A percentile compares a stretch with the other conserved stretches of the same genome.
These are phyloP conservation scores for Xyrichtys novacula DNA, from an alignment of 2,797 vertebrate genomes.

Conservation along the genomic window DNA sequence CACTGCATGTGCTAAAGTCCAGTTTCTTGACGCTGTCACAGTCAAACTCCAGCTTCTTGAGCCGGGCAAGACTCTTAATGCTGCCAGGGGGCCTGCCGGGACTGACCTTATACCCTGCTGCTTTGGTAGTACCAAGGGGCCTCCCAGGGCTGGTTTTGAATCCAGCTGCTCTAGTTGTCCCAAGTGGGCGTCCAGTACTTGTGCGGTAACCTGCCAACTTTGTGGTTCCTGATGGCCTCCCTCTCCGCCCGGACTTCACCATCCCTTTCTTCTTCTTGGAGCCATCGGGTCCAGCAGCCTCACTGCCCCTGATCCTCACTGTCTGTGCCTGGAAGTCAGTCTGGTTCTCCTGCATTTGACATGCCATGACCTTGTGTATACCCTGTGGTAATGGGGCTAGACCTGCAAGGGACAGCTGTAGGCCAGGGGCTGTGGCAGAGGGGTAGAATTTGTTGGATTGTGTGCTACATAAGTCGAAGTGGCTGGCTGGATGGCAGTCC, in stretches of 20 bases:
- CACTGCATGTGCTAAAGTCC: conserved; percentile 75
- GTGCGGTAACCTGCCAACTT: conserved; percentile 98
- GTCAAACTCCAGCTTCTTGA: conserved; percentile 87
- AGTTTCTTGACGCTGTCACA: conserved; percentile 81
- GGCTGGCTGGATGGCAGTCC: conserved; percentile 91
- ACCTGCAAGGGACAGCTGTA: conserved; percentile 83
- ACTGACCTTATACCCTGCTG: conserved; percentile 99
- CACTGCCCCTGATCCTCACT: conserved; percentile 87
- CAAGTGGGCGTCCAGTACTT: conserved; percentile 96
- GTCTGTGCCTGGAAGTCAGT: conserved; percentile 91
- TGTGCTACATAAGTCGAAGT: conserved; percentile 94
- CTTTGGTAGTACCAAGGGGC: conserved; percentile 98
- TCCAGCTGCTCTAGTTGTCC: conserved; percentile 97
- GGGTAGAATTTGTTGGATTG: conserved; percentile 94
- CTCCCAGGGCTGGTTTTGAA: conserved; percentile 99
- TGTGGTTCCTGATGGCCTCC: conserved; percentile 97
- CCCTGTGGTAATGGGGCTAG: conserved; percentile 84
- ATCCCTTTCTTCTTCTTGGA: conserved; percentile 97
- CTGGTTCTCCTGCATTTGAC: conserved; percentile 91
- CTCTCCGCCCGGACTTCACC: conserved; percentile 93
- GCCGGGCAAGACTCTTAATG: conserved; percentile 96
- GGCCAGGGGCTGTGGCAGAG: conserved; percentile 75
- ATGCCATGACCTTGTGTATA: conserved; percentile 92
- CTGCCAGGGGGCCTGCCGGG: conserved; percentile 98
- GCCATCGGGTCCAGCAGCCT: conserved; percentile 87